Percentiles rank a stretch among this genome's conserved stretches.
phyloP scores from a whole-genome alignment of 2,888 invertebrate species.

The Rhagophthalmus giganteus region DNA sequence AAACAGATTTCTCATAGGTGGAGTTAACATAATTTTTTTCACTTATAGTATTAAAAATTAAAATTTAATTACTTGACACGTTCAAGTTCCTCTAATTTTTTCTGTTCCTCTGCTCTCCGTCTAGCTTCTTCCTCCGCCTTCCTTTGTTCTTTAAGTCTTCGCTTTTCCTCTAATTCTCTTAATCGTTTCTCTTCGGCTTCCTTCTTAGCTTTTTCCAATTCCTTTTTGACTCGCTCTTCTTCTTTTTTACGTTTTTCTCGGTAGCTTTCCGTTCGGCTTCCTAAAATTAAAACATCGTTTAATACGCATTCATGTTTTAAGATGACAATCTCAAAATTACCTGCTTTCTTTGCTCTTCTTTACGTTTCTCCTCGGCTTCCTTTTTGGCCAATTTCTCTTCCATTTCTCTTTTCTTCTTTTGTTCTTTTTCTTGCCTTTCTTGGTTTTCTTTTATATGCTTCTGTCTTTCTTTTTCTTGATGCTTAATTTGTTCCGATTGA shows the following conservation, averaged over 20 bases:
- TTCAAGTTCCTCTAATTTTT: conserved; percentile 50
- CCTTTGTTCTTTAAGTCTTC: conserved; percentile 55
- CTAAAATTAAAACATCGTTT: conserved; percentile 35
- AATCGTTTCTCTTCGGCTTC: conserved; percentile 57
- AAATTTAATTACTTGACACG: conserved; percentile 21
- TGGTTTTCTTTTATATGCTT: conserved; percentile 48
- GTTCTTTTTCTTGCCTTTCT: conserved; percentile 55
- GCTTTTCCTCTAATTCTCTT: conserved; percentile 59
- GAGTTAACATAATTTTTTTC: too few species aligned
- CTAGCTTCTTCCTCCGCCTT: conserved; percentile 55
- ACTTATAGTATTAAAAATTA: too few species aligned
- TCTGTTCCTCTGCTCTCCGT: conserved; percentile 54
- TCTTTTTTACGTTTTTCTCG: conserved; percentile 59
- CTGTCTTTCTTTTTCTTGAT: conserved; percentile 38
- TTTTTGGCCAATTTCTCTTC: conserved; percentile 57
- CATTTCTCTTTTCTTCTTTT: conserved; percentile 57
- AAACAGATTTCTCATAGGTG: too few species aligned
- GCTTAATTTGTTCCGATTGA: conserved; percentile 17
- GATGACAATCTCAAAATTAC: too few species aligned
- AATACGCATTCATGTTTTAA: too few species aligned
- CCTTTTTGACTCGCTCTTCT: conserved; percentile 59
- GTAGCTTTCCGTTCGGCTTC: conserved; percentile 59
- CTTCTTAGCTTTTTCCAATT: conserved; percentile 58
- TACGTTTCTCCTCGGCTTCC: conserved; percentile 58
- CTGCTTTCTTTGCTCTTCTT: conserved; percentile 57